Evolutionary conservation across 2,113 vertebrate species (phyloP), one percentile per base, ranked within the genome.

Genomic region (Progne subis): DNA sequence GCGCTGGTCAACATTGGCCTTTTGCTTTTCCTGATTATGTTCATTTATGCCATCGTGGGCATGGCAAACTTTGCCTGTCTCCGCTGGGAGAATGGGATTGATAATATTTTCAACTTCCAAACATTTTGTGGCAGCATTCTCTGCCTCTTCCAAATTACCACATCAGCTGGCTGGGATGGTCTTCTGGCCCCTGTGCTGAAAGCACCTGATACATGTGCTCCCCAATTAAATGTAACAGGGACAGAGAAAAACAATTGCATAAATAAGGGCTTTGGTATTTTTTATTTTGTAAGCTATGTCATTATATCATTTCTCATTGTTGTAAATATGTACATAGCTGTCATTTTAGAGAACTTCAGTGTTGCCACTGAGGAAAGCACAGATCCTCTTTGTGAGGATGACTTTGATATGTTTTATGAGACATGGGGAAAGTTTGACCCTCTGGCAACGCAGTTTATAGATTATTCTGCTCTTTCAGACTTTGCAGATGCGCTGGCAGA

Each of bases 401-500:
- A 99, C 95, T 99, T 99, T 94, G 99, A 99, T 65, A 99, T 99
- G 98, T 99, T 99, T 97, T 99, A 99, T 5, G 99, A 99, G 96
- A 98, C 99, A 9, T 99, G 99, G 99, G 99, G 98, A 94, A 99
- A 98, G 91, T 99, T 99, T 81, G 99, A 99, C 74, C 98, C 98
- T 0, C 98, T 99, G 92, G 99, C 99, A 32, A 99, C 99, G 0
- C 99, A 99, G 90, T 99, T 99, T 81, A 99, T 99, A 59, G 97
- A 98, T 74, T 99, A 99, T 74, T 98, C 98, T 44, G 97, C 97
- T 86, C 98, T 99, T 44, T 98, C 99, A 2, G 97, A 96, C 78
- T 99, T 99, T 53, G 99, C 99, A 0, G 98, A 99, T 81, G 97
- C 98, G 14, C 96, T 99, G 90, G 98, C 98, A 2, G 99, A 99